Evolutionary conservation across 2,113 vertebrate genomes (phyloP).

Genomic region (Aegotheles bennettii): DNA sequence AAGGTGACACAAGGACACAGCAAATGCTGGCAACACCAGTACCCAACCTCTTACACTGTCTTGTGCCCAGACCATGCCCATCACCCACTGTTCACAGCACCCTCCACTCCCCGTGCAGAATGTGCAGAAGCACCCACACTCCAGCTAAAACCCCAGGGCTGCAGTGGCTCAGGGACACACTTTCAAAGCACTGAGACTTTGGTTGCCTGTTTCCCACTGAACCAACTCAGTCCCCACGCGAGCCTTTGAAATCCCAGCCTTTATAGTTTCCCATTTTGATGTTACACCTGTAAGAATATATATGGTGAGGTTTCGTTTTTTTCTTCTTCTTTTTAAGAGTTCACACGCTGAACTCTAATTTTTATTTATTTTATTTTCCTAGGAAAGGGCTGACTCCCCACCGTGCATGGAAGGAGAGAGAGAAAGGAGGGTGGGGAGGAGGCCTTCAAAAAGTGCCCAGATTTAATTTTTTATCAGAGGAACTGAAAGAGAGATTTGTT

Average conservation of each 20-base stretch:
- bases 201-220: background rate
- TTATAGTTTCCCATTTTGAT: constrained; percentile 70
- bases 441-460: constrained; percentile 57
- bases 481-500: constrained; percentile 54
- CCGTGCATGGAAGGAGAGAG: background rate
- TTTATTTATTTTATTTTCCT: constrained; percentile 67
- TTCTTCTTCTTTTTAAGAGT: constrained; percentile 2
- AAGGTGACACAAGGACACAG: background rate
- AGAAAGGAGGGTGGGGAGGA: background rate
- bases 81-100: background rate
- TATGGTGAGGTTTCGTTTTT: background rate
- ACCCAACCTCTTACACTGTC: background rate
- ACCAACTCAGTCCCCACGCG: background rate
- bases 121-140: background rate
- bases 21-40: fast-evolving
- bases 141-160: background rate
- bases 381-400: constrained; percentile 41
- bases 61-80: background rate
- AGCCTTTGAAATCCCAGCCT: constrained; percentile 40
- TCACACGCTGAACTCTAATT: constrained; percentile 37
- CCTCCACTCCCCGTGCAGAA: background rate
- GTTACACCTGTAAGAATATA: constrained; percentile 60
- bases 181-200: background rate
- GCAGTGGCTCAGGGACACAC: background rate
- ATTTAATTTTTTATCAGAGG: constrained; percentile 66